phyloP scores from a whole-genome alignment of 2,113 vertebrate species.

The Psilopogon haemacephalus region DNA sequence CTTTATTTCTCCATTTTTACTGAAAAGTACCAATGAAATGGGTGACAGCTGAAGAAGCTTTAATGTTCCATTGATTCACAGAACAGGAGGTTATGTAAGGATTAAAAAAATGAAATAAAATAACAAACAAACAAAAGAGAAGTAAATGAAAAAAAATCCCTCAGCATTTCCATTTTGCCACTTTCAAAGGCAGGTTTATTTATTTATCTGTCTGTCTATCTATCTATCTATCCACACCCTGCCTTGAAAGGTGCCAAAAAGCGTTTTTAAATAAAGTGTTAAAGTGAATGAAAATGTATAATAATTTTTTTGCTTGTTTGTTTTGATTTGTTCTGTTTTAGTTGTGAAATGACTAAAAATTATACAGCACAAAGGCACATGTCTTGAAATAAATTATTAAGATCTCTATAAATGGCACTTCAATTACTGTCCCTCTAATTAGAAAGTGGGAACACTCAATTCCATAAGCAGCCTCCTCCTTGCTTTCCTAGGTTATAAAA shows the following conservation, averaged over 20 bases:
- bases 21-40: not conserved
- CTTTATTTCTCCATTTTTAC: not conserved
- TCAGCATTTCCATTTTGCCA: not conserved
- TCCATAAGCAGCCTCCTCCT: not conserved
- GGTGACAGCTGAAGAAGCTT: not conserved
- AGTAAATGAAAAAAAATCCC: not conserved
- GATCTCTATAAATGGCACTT: not conserved
- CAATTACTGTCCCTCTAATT: constrained; percentile 20
- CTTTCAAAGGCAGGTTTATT: not conserved
- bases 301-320: too few relatives aligned
- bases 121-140: not conserved
- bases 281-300: not conserved
- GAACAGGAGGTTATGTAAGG: not conserved
- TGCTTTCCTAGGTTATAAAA: constrained; percentile 26
- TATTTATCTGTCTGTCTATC: not conserved
- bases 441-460: constrained; percentile 17
- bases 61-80: not conserved
- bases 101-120: not conserved
- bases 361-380: not conserved
- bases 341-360: not conserved
- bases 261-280: not conserved
- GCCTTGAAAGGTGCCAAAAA: not conserved
- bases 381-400: constrained; percentile 19
- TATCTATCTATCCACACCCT: not conserved
- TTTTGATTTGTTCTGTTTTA: not conserved